Conservation (phyloP, 2,113 vertebrate genomes). For the Halcyon senegalensis region DNA sequence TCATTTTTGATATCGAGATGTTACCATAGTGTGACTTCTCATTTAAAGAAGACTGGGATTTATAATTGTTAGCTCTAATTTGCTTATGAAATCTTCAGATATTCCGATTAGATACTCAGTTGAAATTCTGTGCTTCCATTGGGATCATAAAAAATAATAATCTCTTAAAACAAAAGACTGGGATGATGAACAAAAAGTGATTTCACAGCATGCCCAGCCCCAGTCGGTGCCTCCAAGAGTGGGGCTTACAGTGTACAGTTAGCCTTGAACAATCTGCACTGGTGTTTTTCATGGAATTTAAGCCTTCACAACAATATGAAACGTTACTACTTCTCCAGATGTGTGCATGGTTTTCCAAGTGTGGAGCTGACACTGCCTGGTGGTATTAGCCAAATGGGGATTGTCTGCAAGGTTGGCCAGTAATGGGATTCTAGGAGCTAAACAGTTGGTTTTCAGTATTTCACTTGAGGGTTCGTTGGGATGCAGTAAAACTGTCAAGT, state of each 20-base stretch:
- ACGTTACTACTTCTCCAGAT: background rate
- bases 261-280: background rate
- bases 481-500: background rate
- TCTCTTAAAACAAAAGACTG: background rate
- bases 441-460: background rate
- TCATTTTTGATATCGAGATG: background rate
- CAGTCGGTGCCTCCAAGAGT: background rate
- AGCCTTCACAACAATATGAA: background rate
- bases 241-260: background rate
- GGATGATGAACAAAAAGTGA: background rate
- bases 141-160: background rate
- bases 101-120: background rate
- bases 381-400: background rate
- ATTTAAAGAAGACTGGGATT: background rate
- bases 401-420: background rate
- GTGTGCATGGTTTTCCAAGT: background rate
- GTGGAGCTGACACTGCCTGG: background rate
- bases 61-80: conserved; percentile 10
- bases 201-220: background rate
- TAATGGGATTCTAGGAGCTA: background rate
- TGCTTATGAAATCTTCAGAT: background rate
- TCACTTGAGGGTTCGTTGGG: background rate
- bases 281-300: background rate
- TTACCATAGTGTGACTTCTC: background rate
- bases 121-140: background rate